A percentile compares a stretch with the other conserved stretches of the same genome.
These are phyloP conservation scores for Plebejus anna DNA, from an alignment of 2,888 invertebrate species.

Conservation along the genomic window DNA sequence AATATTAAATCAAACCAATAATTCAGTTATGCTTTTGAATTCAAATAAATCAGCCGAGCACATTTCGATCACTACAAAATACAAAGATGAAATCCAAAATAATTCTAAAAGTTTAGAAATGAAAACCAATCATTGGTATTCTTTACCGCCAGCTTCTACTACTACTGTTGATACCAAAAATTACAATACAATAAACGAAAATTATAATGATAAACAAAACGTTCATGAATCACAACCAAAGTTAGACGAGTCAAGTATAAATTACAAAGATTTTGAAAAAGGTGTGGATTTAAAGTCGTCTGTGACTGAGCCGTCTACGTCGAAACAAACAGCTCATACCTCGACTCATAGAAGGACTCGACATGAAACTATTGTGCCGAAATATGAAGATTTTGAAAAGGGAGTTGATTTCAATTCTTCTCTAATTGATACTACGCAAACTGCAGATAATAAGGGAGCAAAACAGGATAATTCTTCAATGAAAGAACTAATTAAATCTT, in stretches of 20 bases:
- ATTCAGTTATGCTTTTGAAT: neutral
- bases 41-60: neutral
- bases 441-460: neutral
- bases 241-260: neutral
- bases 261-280: conserved; percentile 13
- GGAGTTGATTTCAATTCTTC: conserved; percentile 8
- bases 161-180: neutral
- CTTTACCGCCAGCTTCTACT: neutral
- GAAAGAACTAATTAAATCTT: neutral
- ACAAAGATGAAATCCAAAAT: neutral
- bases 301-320: neutral
- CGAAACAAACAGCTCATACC: neutral
- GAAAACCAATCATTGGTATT: conserved; percentile 11
- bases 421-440: neutral
- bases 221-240: neutral
- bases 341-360: neutral
- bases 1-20: neutral
- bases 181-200: neutral
- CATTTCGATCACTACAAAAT: neutral
- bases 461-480: neutral
- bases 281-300: neutral
- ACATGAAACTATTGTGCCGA: neutral
- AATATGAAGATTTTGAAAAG: conserved; percentile 18
- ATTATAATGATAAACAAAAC: neutral
- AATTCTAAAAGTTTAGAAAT: neutral